Evolutionary conservation across 2,113 vertebrate species (phyloP).

Genomic region (Ancistrus triradiatus): DNA sequence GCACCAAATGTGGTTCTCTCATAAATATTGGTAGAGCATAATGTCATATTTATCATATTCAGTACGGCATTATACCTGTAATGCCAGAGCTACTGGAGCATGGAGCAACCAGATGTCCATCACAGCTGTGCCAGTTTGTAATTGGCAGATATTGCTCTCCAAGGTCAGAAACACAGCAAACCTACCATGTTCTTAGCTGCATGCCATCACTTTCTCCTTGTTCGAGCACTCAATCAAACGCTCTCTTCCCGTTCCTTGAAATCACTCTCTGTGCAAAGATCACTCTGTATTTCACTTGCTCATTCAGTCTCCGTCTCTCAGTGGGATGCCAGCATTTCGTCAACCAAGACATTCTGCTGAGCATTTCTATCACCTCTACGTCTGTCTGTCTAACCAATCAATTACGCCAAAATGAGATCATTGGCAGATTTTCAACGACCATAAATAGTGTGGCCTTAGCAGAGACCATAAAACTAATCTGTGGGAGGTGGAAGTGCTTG

Average conservation of each 20-base stretch:
- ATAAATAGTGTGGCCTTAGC: slow-evolving; percentile 35
- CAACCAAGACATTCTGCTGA: slow-evolving; percentile 12
- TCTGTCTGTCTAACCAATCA: slow-evolving; percentile 29
- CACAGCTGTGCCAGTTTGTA: slow-evolving; percentile 54
- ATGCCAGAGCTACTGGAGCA: slow-evolving; percentile 44
- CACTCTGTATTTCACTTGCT: no score
- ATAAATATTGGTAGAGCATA: no score
- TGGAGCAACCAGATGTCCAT: slow-evolving; percentile 53
- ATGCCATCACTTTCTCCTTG: slow-evolving; percentile 2
- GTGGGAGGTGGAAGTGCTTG: slow-evolving; percentile 8
- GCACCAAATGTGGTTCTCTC: no score
- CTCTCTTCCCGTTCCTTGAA: neutral
- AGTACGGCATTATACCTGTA: neutral
- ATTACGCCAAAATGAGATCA: slow-evolving; percentile 38
- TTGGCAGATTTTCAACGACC: slow-evolving; percentile 32
- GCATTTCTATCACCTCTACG: slow-evolving; percentile 14
- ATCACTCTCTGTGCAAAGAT: neutral
- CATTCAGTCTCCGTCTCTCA: neutral
- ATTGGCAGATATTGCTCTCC: neutral
- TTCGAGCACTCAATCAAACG: slow-evolving; percentile 3
- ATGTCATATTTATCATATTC: no score
- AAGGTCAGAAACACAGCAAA: slow-evolving; percentile 49
- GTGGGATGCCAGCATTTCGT: slow-evolving; percentile 5
- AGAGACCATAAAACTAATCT: slow-evolving; percentile 29
- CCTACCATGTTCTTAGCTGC: neutral